phyloP scores from a whole-genome alignment of 2,888 invertebrate species.

The Galerucella calmariensis region DNA sequence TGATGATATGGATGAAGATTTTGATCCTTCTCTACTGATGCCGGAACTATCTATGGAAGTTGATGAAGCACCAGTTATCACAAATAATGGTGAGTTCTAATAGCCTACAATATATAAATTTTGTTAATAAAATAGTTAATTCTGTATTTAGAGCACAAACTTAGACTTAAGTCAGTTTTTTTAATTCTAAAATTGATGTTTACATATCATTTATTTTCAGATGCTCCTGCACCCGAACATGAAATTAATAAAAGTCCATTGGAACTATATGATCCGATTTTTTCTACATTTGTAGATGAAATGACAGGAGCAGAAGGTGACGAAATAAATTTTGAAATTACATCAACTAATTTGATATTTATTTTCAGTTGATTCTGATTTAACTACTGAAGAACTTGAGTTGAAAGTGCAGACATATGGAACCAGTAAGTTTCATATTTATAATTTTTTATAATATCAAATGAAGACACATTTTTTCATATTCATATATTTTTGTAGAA shows the following conservation, averaged over 20 bases:
- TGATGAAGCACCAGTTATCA: slow-evolving; percentile 57
- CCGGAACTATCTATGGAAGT: slow-evolving; percentile 62
- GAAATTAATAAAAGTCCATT: slow-evolving; percentile 51
- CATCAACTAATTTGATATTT: slow-evolving; percentile 7
- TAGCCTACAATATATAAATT: slow-evolving; percentile 10
- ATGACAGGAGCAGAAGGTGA: slow-evolving; percentile 58
- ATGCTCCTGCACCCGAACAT: slow-evolving; percentile 26
- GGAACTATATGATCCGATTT: slow-evolving; percentile 51
- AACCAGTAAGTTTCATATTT: slow-evolving; percentile 47
- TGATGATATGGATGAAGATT: slow-evolving; percentile 51
- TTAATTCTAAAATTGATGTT: background rate
- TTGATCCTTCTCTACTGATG: slow-evolving; percentile 58
- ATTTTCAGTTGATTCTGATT: slow-evolving; percentile 54
- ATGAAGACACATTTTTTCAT: background rate
- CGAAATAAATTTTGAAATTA: slow-evolving; percentile 2
- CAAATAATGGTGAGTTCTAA: slow-evolving; percentile 44
- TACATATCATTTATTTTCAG: slow-evolving; percentile 3
- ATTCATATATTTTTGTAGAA: slow-evolving; percentile 39
- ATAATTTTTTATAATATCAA: slow-evolving; percentile 9
- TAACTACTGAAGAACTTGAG: slow-evolving; percentile 54
- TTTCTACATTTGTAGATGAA: slow-evolving; percentile 57
- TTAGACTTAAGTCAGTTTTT: background rate
- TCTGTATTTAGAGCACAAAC: too few relatives aligned
- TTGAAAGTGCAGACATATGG: slow-evolving; percentile 51
- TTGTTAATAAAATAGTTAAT: too few relatives aligned